Percentiles rank a stretch among this genome's conserved stretches.
Evolutionary conservation across 2,888 invertebrate species (phyloP).

Genomic region (Drosophila multiciliata): DNA sequence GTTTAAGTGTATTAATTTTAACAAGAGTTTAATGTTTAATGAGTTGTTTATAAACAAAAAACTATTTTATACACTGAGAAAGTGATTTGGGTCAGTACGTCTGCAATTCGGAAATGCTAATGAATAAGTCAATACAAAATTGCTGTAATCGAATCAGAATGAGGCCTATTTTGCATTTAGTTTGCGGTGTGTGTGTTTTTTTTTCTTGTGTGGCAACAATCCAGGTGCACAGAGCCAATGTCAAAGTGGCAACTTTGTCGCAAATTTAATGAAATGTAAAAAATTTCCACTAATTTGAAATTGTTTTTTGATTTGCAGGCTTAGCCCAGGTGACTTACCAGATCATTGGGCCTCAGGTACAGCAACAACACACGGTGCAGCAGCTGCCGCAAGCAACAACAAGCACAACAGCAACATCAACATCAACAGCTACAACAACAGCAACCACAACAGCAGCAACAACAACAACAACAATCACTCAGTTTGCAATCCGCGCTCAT

Average conservation of each 20-base stretch:
- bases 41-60: background rate
- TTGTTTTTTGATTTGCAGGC: constrained; percentile 86
- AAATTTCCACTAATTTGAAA: constrained; percentile 24
- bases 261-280: constrained; percentile 1
- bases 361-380: constrained; percentile 63
- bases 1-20: background rate
- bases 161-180: constrained; percentile 29
- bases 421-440: constrained; percentile 38
- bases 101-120: constrained; percentile 44
- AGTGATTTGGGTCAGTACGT: background rate
- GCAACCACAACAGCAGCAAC: constrained; percentile 30
- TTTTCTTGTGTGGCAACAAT: background rate
- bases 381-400: constrained; percentile 47
- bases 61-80: background rate
- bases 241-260: constrained; percentile 9
- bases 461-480: constrained; percentile 52
- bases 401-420: constrained; percentile 34
- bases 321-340: constrained; percentile 95
- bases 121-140: constrained; percentile 26
- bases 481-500: constrained; percentile 86
- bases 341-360: constrained; percentile 84
- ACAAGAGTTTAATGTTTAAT: background rate
- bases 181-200: background rate
- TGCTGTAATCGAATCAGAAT: constrained; percentile 46
- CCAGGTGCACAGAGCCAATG: background rate